A percentile compares a stretch with the other conserved stretches of the same genome.
Evolutionary conservation across 2,888 invertebrate genomes (phyloP).

Genomic region (Pyralis farinalis): DNA sequence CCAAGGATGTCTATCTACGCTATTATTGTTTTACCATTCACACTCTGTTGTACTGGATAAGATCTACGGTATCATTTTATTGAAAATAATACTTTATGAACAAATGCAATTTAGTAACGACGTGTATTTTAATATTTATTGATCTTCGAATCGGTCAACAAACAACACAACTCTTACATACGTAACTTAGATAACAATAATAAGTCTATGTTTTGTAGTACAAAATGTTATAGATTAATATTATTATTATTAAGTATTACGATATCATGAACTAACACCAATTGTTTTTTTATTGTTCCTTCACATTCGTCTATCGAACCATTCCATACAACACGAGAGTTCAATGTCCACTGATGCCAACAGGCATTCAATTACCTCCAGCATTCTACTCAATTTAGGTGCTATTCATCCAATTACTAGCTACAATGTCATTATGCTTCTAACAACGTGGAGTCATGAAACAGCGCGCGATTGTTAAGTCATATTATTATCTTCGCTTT

Average conservation of each 20-base stretch:
- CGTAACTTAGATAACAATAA: no score
- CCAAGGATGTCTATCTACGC: constrained; percentile 31
- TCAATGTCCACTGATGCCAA: constrained; percentile 4
- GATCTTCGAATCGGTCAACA: no score
- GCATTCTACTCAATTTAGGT: constrained; percentile 13
- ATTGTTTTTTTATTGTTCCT: no score
- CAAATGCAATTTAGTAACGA: no score
- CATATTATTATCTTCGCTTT: constrained; percentile 50
- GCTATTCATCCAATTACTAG: constrained; percentile 14
- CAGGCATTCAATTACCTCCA: constrained; percentile 5
- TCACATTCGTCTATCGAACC: no score
- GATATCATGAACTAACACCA: no score
- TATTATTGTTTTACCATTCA: constrained; percentile 14
- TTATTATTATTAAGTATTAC: no score
- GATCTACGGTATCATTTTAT: not conserved
- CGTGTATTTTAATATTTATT: no score
- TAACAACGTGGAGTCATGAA: constrained; percentile 18
- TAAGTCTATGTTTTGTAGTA: no score
- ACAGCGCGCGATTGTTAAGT: constrained; percentile 35
- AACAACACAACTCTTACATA: no score
- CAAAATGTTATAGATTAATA: no score
- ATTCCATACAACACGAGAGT: not conserved
- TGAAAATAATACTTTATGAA: not conserved
- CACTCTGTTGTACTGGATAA: constrained; percentile 12
- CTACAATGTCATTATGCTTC: constrained; percentile 12